Percentiles rank a stretch among this genome's conserved stretches.
Conservation (phyloP, 2,888 invertebrate genomes). For the Phorcus lineatus region DNA sequence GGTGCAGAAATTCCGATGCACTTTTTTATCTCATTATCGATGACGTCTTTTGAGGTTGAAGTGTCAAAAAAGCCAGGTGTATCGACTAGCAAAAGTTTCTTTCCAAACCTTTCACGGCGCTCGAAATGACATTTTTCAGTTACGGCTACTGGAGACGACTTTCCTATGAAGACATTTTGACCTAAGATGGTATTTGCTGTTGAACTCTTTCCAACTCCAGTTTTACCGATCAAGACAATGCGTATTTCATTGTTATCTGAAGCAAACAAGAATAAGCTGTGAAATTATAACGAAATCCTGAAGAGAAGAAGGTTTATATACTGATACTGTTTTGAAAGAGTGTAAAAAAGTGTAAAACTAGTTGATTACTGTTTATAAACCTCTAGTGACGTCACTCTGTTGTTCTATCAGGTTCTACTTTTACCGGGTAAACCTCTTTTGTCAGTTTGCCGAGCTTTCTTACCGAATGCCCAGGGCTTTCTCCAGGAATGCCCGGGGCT, state of each 20-base stretch:
- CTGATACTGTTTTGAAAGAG: no score
- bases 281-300: no score
- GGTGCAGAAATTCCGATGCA: background rate
- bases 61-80: constrained; percentile 42
- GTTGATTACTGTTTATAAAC: no score
- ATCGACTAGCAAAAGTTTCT: constrained; percentile 28
- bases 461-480: no score
- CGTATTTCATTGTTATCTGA: constrained; percentile 22
- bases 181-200: constrained; percentile 35
- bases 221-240: constrained; percentile 36
- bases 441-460: no score
- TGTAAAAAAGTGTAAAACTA: no score
- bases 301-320: no score
- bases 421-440: no score
- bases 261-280: no score
- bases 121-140: constrained; percentile 29
- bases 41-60: constrained; percentile 26
- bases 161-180: constrained; percentile 20
- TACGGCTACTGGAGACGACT: constrained; percentile 24
- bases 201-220: constrained; percentile 37
- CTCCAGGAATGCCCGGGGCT: no score
- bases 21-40: constrained; percentile 28
- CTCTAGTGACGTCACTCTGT: no score
- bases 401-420: no score
- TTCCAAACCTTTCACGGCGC: constrained; percentile 4